Base-by-base conservation (phyloP, 23 tunicate genomes). In the Halocynthia roretzi region DNA sequence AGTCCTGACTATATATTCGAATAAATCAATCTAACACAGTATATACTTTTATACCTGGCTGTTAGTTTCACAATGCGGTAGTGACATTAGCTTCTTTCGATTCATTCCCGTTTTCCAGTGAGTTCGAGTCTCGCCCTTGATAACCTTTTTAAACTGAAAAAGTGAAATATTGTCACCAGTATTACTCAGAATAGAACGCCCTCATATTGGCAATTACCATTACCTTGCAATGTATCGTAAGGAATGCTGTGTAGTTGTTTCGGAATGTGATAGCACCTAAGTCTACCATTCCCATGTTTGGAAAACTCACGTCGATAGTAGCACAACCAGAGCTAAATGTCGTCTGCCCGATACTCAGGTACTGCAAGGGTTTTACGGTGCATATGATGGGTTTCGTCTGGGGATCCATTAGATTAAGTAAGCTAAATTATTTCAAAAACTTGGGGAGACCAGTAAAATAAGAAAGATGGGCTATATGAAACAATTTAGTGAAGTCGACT, bases 171-270 rank as follows among this genome's bases (percentile, higher is more conserved):
- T 15, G 63, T 58, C 17, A 58, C 5, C 15, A 58, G 4, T 15
- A 14, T 58, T 58, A 20, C 11, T 21, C n/a, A 67, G 20, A 20
- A 0, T 21, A 17, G 40, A 20, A 21, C 22, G 0, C n/a, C 17
- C 18, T 60, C 18, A 1, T 15, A 17, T 60, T 60, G 64, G 18
- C 18, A 60, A 60, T 4, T 60, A 60, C 64, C 64, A 53, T 50
- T 76, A 89, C 88, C 75, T 89, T 89, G 60, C 83, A 62, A 61
- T 76, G 76, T 8, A 89, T 10, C 7, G 77, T 54, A 50, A 89
- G 49, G 61, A 53, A 66, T 23, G 96, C 96, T n/a, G 88, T 80
- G 85, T 89, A 89, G 71, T 89, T 89, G 67, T 89, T 89, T 50
- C 81, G 80, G 22, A 89, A 78, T 7, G 85, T 62, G 0, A 89